Evolutionary conservation across 2,797 vertebrate species (phyloP), one percentile per base, ranked within the genome.

Genomic region (Gouania willdenowi): DNA sequence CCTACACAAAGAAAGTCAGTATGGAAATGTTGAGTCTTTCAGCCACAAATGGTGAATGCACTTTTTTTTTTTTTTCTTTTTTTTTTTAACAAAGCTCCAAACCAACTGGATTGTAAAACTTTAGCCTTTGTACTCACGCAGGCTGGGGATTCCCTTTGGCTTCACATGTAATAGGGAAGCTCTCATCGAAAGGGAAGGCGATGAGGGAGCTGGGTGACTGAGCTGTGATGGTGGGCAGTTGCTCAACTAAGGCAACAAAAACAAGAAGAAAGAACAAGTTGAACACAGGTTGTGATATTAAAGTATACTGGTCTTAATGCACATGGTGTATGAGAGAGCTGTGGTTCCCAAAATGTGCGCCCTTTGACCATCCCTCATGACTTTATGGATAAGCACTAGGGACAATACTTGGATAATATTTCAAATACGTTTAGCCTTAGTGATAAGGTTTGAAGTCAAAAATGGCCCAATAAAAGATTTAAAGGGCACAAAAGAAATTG

Each of bases 91-190:
- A 41, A 28, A 49, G 26, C 15, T 26, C 17, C 29, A 42, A 31
- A 40, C n/a, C 37, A 43, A 35, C 13, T 14, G 13, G 13, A 14
- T 13, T 14, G 13, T 14, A 2, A 2, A 14, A 14, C 14, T 14
- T 13, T 14, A 13, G 14, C 13, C 13, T 14, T 14, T 13, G 17
- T 57, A 90, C 94, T 93, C 85, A 98, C 95, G 14, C 82, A 64
- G 94, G 95, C 44, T 87, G 75, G 0, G 96, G 95, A 48, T 96
- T 98, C 57, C 94, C 95, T 89, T 88, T 93, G 37, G 93, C 96
- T 76, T 97, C 92, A 36, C 96, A 98, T 51, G 84, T 92, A 41
- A 98, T 73, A 9, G 91, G 83, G 58, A 93, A 94, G 64, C 91
- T 93, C 43, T 98, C 95, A 5, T 97, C 94, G 4, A 93, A 94